phyloP scores from a whole-genome alignment of 2,797 vertebrate species.

The Simalia tracyae region DNA sequence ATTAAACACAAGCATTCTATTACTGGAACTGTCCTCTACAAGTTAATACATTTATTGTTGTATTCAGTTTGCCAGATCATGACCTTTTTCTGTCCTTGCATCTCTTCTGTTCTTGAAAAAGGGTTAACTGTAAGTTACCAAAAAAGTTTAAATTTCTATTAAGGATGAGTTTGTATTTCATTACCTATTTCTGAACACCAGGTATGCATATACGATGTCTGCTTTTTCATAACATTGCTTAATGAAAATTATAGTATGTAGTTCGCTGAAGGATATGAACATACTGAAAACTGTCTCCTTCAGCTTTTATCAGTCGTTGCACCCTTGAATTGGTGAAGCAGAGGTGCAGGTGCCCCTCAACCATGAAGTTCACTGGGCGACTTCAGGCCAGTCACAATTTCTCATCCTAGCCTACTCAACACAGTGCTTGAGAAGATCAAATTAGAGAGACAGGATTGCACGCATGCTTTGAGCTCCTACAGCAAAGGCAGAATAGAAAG shows the following conservation, averaged over 20 bases:
- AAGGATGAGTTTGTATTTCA: not conserved
- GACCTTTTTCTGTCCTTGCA: not conserved
- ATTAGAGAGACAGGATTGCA: not conserved
- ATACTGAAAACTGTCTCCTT: not conserved
- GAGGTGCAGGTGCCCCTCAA: not conserved
- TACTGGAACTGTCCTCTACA: not conserved
- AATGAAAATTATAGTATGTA: not conserved
- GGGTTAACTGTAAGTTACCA: not conserved
- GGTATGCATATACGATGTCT: not conserved
- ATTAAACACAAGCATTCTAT: not conserved
- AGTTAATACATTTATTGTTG: not conserved
- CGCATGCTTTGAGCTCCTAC: not conserved
- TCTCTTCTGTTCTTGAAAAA: not conserved
- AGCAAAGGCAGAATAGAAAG: not conserved
- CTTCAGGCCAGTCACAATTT: not conserved
- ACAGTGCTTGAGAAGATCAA: not conserved
- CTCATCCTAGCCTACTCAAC: not conserved
- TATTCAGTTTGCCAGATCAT: not conserved
- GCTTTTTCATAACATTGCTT: not conserved
- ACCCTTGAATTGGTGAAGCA: not conserved
- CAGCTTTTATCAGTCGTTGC: not conserved
- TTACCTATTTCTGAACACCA: not conserved
- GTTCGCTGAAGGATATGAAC: not conserved
- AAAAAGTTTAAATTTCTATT: not conserved
- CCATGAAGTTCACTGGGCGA: not conserved